Evolutionary conservation across 1,140 invertebrate genomes (phyloP), one percentile per base, ranked within the genome.

Genomic region (Lordiphosa stackelbergi): DNA sequence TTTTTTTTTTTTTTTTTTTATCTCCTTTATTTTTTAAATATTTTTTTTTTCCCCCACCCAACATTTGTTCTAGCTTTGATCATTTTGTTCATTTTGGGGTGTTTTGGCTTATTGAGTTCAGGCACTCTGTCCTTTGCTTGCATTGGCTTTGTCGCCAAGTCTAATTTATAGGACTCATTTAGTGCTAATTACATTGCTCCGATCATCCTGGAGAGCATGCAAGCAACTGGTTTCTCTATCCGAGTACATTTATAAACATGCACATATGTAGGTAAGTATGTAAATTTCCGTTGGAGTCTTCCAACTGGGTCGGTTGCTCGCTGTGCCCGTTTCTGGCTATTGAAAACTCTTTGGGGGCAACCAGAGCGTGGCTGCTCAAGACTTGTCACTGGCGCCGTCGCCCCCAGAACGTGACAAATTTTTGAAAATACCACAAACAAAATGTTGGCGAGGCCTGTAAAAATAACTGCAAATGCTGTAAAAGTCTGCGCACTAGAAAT

Each of bases 341-440:
- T 34, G 54, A 28, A 49, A 49, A 49, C 49, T 68, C 38, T 68
- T 58, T 52, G 58, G 28, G 43, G 49, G 49, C 66, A 69, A 69
- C 69, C 66, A 69, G 66, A 69, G 66, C 66, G 65, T 69, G 56
- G 64, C 65, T 41, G 63, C 28, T 45, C 11, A 63, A 47, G 40
- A 65, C 46, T 66, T 59, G 64, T 55, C 53, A 57, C 63, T 51
- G 53, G 49, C 46, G 71, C 56, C 65, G 47, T 60, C 28, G 28
- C 28, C 28, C 51, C 31, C 40, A 73, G 72, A 81, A 81, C 75
- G 75, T 81, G 75, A 81, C 75, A 81, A 81, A 81, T 81, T 81
- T 81, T 49, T 59, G 42, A 71, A 81, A 66, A 38, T 36, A 45
- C 35, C 48, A 37, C 12, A 36, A 56, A 43, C 41, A 24, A 62